phyloP scores from a whole-genome alignment of 1,140 invertebrate genomes.

The Pogonognathellus flavescens region DNA sequence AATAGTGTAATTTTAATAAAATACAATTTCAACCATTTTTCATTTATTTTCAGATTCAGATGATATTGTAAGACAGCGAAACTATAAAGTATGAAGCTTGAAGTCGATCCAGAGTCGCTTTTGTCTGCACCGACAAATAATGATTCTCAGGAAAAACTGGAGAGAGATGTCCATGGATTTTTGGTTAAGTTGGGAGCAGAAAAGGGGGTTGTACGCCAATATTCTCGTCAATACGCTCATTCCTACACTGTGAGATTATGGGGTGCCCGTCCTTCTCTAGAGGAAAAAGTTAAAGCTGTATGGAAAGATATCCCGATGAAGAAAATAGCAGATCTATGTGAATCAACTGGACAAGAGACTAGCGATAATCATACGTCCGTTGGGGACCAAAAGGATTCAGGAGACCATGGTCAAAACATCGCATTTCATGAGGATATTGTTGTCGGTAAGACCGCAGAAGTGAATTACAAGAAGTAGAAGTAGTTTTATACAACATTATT shows the following conservation, averaged over 20 bases:
- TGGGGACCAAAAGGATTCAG: background rate
- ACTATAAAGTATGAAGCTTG: background rate
- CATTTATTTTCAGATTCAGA: background rate
- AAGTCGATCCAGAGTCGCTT: background rate
- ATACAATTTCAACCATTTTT: too few relatives aligned
- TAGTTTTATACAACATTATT: too few relatives aligned
- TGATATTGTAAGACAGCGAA: too few relatives aligned
- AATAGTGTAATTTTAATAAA: too few relatives aligned
- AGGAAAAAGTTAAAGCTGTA: constrained; percentile 40
- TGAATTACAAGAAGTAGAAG: too few relatives aligned
- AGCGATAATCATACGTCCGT: background rate
- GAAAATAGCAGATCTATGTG: constrained; percentile 63
- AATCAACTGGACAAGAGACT: constrained; percentile 10
- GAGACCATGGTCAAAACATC: constrained; percentile 62
- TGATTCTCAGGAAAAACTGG: background rate
- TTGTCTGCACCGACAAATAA: background rate
- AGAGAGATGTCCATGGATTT: background rate
- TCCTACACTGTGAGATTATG: constrained; percentile 56
- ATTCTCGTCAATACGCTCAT: constrained; percentile 62
- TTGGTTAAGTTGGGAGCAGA: background rate
- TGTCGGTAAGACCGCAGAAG: too few relatives aligned
- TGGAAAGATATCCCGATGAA: constrained; percentile 59
- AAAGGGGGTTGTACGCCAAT: background rate
- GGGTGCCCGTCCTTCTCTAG: constrained; percentile 45
- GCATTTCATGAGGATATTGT: constrained; percentile 58